These are phyloP conservation scores for Heliconius congener DNA, from an alignment of 1,140 invertebrate genomes.

Conservation along the genomic window DNA sequence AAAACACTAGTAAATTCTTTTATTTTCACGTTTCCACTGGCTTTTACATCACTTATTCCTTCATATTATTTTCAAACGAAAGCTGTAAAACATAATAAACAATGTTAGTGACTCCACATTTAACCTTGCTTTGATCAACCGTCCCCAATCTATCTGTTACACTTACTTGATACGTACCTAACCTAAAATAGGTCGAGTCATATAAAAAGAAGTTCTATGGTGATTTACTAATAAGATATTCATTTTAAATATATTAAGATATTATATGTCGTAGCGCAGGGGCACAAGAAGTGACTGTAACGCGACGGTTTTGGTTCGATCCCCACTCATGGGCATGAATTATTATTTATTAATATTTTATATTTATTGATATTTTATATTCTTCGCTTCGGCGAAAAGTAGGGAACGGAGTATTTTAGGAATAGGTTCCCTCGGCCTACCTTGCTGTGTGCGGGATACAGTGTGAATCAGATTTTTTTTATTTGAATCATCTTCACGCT, in stretches of 20 bases:
- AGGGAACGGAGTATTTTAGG: neutral
- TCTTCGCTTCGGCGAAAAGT: neutral
- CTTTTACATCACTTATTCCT: too few species aligned
- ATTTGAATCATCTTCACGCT: too few species aligned
- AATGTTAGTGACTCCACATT: neutral
- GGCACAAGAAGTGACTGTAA: too few species aligned
- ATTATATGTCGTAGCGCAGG: neutral
- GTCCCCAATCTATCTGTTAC: constrained; percentile 33
- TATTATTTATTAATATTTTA: too few species aligned
- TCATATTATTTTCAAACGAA: neutral
- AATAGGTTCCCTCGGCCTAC: too few species aligned
- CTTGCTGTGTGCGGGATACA: too few species aligned
- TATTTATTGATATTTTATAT: too few species aligned
- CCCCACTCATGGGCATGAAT: too few species aligned
- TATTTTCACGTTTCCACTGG: too few species aligned
- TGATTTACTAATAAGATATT: too few species aligned
- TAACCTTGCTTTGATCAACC: constrained; percentile 27
- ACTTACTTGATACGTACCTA: constrained; percentile 27
- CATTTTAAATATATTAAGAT: neutral
- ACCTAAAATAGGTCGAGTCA: constrained; percentile 2
- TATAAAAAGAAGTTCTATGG: neutral
- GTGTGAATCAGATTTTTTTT: too few species aligned
- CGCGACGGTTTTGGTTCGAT: too few species aligned
- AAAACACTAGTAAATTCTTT: neutral
- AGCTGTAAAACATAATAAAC: neutral